A percentile compares a stretch with the other conserved stretches of the same genome.
phyloP scores from a whole-genome alignment of 2,888 invertebrate species.

The Tinea semifulvella region DNA sequence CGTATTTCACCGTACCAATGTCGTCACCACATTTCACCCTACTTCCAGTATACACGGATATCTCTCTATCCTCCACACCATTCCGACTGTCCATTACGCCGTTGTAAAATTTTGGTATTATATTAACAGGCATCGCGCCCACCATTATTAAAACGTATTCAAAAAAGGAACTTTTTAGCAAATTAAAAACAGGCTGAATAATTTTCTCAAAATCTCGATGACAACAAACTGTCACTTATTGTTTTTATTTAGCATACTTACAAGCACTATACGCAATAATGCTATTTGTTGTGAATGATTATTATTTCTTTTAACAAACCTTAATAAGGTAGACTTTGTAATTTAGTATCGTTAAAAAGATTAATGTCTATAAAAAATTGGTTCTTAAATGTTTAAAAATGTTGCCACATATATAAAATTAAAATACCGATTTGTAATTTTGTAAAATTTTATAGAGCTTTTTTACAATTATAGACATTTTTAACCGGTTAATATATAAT shows the following conservation, averaged over 20 bases:
- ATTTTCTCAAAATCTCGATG: conserved; percentile 2
- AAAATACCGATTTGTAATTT: too few relatives aligned
- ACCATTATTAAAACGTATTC: conserved; percentile 58
- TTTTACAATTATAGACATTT: too few relatives aligned
- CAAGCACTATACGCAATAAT: not conserved
- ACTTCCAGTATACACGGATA: conserved; percentile 57
- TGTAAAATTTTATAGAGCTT: too few relatives aligned
- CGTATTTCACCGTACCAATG: conserved; percentile 72
- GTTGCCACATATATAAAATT: not conserved
- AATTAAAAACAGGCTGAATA: conserved; percentile 44
- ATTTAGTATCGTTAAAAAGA: not conserved
- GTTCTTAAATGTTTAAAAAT: not conserved
- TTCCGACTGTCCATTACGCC: conserved; percentile 59
- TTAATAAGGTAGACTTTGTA: not conserved
- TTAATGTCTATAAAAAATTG: not conserved
- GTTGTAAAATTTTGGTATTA: conserved; percentile 63
- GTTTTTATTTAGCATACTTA: conserved; percentile 22
- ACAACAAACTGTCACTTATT: conserved; percentile 22
- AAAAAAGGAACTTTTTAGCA: conserved; percentile 54
- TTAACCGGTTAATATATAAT: too few relatives aligned
- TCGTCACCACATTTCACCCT: conserved; percentile 50
- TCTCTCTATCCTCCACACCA: conserved; percentile 51
- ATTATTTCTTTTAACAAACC: not conserved
- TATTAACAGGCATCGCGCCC: conserved; percentile 64
- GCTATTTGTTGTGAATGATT: not conserved